phyloP scores from a whole-genome alignment of 2,113 vertebrate species.

The Syngnathoides biaculeatus region DNA sequence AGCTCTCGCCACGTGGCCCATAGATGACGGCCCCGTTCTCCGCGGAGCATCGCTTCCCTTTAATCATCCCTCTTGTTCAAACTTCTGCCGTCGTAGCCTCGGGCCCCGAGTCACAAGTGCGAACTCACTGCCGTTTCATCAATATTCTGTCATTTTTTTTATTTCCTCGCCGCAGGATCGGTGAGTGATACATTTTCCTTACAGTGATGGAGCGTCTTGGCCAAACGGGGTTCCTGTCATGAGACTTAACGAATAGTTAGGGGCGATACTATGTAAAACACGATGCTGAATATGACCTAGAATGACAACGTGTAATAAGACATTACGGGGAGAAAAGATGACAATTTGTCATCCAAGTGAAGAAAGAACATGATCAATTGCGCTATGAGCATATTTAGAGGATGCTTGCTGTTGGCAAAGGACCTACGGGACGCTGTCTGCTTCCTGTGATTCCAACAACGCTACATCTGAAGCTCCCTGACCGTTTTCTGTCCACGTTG shows the following conservation, averaged over 20 bases:
- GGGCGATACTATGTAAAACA: conserved; percentile 45
- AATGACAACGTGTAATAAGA: conserved; percentile 25
- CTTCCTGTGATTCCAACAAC: neutral
- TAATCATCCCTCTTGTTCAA: conserved; percentile 70
- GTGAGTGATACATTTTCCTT: conserved; percentile 8
- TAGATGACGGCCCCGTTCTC: conserved; percentile 65
- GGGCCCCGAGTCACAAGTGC: conserved; percentile 53
- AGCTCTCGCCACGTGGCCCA: conserved; percentile 47
- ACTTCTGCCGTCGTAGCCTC: conserved; percentile 56
- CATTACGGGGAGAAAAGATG: conserved; percentile 18
- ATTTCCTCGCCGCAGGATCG: conserved; percentile 33
- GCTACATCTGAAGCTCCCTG: no score
- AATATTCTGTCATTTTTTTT: conserved; percentile 66
- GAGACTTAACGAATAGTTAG: conserved; percentile 47
- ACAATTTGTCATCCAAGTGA: conserved; percentile 5
- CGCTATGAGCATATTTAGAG: neutral
- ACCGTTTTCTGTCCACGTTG: no score
- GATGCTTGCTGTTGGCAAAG: neutral
- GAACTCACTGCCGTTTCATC: conserved; percentile 63
- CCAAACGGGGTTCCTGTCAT: conserved; percentile 11
- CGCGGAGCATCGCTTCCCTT: conserved; percentile 59
- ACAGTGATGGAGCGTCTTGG: neutral
- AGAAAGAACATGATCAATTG: neutral
- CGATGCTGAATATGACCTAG: conserved; percentile 23
- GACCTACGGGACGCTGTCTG: neutral